These are phyloP conservation scores for Scatophagus argus DNA, from an alignment of 2,113 vertebrate genomes.

Conservation along the genomic window DNA sequence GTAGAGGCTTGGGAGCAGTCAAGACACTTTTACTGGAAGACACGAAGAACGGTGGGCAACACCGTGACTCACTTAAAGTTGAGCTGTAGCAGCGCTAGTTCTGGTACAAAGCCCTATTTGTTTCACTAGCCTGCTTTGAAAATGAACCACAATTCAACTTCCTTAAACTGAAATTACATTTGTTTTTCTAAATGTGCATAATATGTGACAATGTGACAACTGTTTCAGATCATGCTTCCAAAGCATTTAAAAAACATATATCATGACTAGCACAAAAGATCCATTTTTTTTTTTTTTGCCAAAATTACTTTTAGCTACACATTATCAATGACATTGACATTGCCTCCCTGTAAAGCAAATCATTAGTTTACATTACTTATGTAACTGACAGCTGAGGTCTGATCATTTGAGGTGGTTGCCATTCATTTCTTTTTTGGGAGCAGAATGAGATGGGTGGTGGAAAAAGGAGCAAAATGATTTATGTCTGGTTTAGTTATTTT, in stretches of 20 bases:
- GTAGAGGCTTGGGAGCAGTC: conserved; percentile 41
- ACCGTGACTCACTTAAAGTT: conserved; percentile 63
- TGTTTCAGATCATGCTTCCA: background rate
- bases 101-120: background rate
- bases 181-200: background rate
- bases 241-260: too few species aligned
- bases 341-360: background rate
- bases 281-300: conserved; percentile 9
- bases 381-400: background rate
- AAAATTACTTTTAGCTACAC: background rate
- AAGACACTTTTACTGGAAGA: conserved; percentile 68
- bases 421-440: background rate
- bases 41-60: conserved; percentile 29
- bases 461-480: background rate
- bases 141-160: background rate
- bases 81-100: conserved; percentile 20
- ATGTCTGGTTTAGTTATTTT: background rate
- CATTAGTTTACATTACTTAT: background rate
- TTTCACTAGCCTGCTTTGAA: conserved; percentile 1
- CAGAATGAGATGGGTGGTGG: background rate
- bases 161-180: background rate
- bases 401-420: background rate
- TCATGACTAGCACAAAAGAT: background rate
- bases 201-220: background rate
- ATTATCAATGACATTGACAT: background rate